Evolutionary conservation across 64 coral and sea anemone genomes (phyloP).

Genomic region (Montipora efflorescens): DNA sequence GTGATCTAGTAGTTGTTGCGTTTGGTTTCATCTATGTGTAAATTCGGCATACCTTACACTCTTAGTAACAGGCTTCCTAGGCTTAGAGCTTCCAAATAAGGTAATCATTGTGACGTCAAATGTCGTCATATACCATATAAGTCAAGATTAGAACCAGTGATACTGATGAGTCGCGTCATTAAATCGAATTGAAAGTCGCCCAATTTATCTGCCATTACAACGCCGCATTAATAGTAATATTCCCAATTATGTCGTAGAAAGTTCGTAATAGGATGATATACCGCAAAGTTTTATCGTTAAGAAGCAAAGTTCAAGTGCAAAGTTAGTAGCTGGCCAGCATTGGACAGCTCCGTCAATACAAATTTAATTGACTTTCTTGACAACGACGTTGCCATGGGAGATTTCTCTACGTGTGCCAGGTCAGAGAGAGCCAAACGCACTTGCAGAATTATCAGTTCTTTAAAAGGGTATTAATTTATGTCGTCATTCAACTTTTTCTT

Average conservation of each 20-base stretch:
- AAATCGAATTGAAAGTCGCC: neutral
- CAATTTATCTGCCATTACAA: neutral
- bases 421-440: too few relatives aligned
- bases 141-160: neutral
- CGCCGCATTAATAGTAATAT: neutral
- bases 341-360: neutral
- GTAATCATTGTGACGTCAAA: neutral
- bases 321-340: neutral
- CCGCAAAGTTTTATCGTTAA: neutral
- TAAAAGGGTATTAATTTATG: too few relatives aligned
- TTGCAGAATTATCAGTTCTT: too few relatives aligned
- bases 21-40: neutral
- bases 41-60: neutral
- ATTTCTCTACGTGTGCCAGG: too few relatives aligned
- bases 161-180: neutral
- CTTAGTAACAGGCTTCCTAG: neutral
- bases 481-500: too few relatives aligned
- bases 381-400: too few relatives aligned
- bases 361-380: neutral
- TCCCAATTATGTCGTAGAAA: neutral
- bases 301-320: neutral
- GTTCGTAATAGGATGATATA: neutral
- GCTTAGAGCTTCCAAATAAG: neutral
- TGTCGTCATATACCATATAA: neutral
- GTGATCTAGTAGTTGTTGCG: too few relatives aligned